Base-by-base conservation (phyloP, 2,113 vertebrate genomes). In the Xyliphius kryptos region DNA sequence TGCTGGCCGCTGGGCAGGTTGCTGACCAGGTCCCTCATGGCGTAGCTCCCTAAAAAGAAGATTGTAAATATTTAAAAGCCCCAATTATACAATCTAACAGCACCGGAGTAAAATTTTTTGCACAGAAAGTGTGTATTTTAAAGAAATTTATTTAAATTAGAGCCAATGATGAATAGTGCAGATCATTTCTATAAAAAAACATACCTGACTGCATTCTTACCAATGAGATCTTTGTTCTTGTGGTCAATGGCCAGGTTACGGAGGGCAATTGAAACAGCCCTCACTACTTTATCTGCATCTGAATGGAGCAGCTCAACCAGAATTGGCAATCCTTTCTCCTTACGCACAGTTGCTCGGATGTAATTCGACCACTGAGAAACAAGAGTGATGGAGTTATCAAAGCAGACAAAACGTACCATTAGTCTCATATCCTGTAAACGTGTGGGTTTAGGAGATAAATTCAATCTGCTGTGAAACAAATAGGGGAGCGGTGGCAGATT, bases 221-320 rank as follows among this genome's bases (percentile, higher is more conserved):
- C 96, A 67, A 98, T 95, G 32, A 98, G 86, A 67, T 98, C 96
- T 73, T 98, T 98, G 76, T 98, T 98, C 76, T 93, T 90, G 12
- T 85, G 87, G 76, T 98, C 96, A 83, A 98, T 91, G 22, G 87
- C 85, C 67, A 88, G 78, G 72, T 88, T 88, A 43, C 87, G 81
- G 1, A 88, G 81, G 6, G 85, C 87, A 5, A 88, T 87, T 49
- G 87, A 73, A 48, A 87, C 82, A 2, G 87, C 87, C 61, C 85
- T 76, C 61, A 88, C 85, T 38, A 87, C 87, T 72, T 87, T 88
- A 78, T 88, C 87, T 9, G 74, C 82, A 12, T 87, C 85, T 0
- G 85, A 86, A 51, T 85, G 83, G 62, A 88, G 78, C 41, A 88
- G 80, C 76, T 86, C 85, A 59, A 87, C 87, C 71, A 88, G 75